These are phyloP conservation scores for Fopius arisanus DNA, from an alignment of 1,140 invertebrate species.

Conservation along the genomic window DNA sequence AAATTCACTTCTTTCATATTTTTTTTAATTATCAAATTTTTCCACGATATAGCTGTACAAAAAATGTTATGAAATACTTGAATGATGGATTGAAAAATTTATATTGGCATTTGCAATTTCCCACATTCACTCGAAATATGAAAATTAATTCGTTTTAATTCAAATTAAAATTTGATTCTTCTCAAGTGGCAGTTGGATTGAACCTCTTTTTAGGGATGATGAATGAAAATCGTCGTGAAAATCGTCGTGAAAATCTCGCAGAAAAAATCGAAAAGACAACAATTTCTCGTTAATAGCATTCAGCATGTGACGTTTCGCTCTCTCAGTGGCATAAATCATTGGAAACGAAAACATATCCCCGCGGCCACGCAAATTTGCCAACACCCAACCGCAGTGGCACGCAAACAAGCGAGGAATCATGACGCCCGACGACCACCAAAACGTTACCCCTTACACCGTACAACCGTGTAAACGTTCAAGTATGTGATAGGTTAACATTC, in stretches of 20 bases:
- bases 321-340: conserved; percentile 62
- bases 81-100: no score
- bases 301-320: conserved; percentile 34
- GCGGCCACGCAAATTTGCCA: conserved; percentile 64
- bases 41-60: no score
- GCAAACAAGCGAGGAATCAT: conserved; percentile 65
- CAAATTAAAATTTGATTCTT: no score
- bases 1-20: no score
- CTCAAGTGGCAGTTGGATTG: no score
- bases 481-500: conserved; percentile 14
- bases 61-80: no score
- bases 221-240: no score
- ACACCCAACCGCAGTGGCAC: conserved; percentile 58
- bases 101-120: no score
- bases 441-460: conserved; percentile 34
- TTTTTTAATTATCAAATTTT: no score
- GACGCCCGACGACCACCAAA: conserved; percentile 44
- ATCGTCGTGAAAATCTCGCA: not conserved
- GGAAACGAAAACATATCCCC: conserved; percentile 65
- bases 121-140: no score
- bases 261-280: conserved; percentile 16
- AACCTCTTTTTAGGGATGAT: no score
- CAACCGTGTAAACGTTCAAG: conserved; percentile 43
- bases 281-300: conserved; percentile 42
- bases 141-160: no score